A percentile compares a stretch with the other conserved stretches of the same genome.
Conservation (phyloP, 1,140 invertebrate species). For the Bursaphelenchus mucronatus region DNA sequence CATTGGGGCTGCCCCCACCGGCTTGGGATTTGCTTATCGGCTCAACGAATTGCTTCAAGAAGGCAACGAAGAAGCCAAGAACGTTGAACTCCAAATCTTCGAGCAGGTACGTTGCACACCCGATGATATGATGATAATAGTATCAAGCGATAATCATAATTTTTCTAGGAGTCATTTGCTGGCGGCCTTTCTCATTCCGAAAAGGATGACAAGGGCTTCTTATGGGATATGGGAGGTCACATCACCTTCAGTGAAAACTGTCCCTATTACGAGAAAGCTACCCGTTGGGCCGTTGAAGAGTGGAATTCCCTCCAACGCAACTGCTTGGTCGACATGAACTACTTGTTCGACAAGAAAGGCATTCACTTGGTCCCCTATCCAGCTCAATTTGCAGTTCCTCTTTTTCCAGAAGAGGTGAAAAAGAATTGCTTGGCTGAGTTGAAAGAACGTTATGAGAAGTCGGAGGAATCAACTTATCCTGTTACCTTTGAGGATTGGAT, state of each 20-base stretch:
- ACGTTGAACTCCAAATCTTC: constrained; percentile 43
- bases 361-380: constrained; percentile 59
- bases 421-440: constrained; percentile 48
- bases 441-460: constrained; percentile 59
- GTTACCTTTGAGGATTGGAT: constrained; percentile 60
- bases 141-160: not conserved
- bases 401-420: constrained; percentile 59
- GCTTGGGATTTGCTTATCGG: constrained; percentile 45
- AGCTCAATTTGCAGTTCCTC: constrained; percentile 59
- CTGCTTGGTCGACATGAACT: constrained; percentile 61
- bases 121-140: too few species aligned
- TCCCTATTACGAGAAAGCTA: constrained; percentile 60
- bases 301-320: constrained; percentile 58
- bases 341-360: constrained; percentile 47
- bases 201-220: constrained; percentile 56
- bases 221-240: constrained; percentile 61
- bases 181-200: constrained; percentile 58
- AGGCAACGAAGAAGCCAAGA: constrained; percentile 27
- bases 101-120: constrained; percentile 40
- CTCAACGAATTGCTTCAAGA: constrained; percentile 40
- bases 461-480: constrained; percentile 26
- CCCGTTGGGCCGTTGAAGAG: constrained; percentile 59
- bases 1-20: constrained; percentile 52
- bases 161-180: constrained; percentile 47
- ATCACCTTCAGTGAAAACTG: constrained; percentile 60